A percentile compares a stretch with the other conserved stretches of the same genome.
phyloP scores from a whole-genome alignment of 2,797 vertebrate species.

The Potorous gilbertii region DNA sequence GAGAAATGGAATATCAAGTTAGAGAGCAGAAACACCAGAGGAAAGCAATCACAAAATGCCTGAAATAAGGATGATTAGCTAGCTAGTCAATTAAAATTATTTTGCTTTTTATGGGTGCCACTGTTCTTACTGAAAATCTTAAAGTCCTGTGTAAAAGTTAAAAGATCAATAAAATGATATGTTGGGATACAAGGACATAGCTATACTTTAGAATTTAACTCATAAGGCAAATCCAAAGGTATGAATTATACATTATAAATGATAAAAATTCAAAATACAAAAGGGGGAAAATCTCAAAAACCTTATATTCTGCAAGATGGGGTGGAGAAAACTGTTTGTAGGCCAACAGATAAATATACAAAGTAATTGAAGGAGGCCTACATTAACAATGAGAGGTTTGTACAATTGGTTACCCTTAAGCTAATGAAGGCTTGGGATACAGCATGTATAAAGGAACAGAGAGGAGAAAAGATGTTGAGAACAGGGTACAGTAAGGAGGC shows the following conservation, averaged over 20 bases:
- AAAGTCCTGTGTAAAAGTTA: no score
- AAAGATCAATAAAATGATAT: no score
- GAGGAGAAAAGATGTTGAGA: background rate
- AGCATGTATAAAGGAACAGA: background rate
- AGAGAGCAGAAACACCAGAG: conserved; percentile 20
- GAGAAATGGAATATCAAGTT: background rate
- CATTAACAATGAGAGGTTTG: background rate
- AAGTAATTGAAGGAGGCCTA: background rate
- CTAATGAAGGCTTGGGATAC: background rate
- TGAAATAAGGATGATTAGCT: conserved; percentile 16
- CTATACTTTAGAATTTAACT: no score
- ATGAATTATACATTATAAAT: no score
- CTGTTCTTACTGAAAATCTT: no score
- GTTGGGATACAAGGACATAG: no score
- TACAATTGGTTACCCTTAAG: background rate
- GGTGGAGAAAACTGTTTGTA: no score
- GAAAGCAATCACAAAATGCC: conserved; percentile 15
- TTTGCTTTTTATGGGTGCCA: background rate
- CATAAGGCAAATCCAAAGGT: no score
- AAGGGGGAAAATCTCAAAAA: no score
- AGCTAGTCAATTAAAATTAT: conserved; percentile 7
- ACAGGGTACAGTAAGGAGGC: background rate
- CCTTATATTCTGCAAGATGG: no score
- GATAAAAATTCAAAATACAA: no score
- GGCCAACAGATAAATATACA: background rate